Base-by-base conservation (phyloP, 2,113 vertebrate genomes). In the Engraulis encrasicolus region DNA sequence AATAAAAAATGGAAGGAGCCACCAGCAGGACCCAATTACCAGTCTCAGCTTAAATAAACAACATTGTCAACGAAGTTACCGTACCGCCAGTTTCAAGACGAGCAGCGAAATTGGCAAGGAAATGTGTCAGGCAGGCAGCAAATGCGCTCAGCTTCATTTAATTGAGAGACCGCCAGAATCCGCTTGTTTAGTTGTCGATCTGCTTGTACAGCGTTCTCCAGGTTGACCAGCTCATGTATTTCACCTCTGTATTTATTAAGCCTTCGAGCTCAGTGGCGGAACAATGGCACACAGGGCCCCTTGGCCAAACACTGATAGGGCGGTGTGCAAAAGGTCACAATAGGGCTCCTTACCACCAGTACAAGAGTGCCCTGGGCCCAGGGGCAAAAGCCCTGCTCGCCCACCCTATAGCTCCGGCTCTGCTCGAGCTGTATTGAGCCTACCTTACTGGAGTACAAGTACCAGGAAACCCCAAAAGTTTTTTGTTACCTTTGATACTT, bases 11-110 rank as follows among this genome's bases (percentile, higher is more conserved):
- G 84, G 52, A n/a, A 9, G 54, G 82, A 83, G 78, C 34, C 71
- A 84, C 54, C 48, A n/a, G n/a, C n/a, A 83, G 84, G 81, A 85
- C 87, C 84, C 88, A 88, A 90, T 91, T 89, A 89, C 89, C n/a
- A 82, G 87, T 89, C 82, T 86, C 71, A 82, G 82, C 86, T 80
- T 82, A 81, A 87, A 90, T 87, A 82, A 87, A 90, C 88, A 81
- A 79, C 54, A 82, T 78, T 89, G 85, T 90, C 86, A 79, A 77
- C 84, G 81, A 79, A 82, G 50, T 84, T 40, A 50, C 87, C 61
- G 36, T 40, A 50, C 87, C 61, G 36, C 66, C 50, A 84, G 80
- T 87, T 50, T 54, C 58, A 83, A n/a, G 79, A 81, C 23, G 66
- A 74, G 66, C 27, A 31, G 58, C 81, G 54, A 78, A 85, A 87